phyloP scores from a whole-genome alignment of 2,113 vertebrate genomes.

The Lonchura striata region DNA sequence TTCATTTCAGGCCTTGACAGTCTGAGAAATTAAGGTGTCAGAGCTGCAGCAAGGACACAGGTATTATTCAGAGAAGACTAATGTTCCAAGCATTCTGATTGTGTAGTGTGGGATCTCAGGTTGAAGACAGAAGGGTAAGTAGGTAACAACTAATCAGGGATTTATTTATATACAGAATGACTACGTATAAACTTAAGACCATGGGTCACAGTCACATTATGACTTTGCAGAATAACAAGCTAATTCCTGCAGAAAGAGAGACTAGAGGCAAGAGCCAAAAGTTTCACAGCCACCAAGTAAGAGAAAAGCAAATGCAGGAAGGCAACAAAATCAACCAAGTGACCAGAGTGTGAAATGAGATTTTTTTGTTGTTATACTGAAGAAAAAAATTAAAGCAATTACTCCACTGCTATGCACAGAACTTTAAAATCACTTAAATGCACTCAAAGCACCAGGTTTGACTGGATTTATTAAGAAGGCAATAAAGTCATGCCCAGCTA shows the following conservation, averaged over 20 bases:
- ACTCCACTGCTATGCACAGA: background rate
- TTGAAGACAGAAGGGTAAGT: background rate
- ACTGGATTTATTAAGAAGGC: background rate
- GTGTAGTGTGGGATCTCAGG: background rate
- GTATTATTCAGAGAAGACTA: background rate
- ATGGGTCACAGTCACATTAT: background rate
- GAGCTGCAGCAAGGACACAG: background rate
- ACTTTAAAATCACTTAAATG: background rate
- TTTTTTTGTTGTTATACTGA: background rate
- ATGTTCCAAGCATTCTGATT: background rate
- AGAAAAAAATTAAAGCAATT: background rate
- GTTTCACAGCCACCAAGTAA: background rate
- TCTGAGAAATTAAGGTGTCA: background rate
- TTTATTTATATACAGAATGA: conserved; percentile 33
- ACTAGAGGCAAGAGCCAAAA: background rate
- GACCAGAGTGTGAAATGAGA: background rate
- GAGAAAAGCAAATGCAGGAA: background rate
- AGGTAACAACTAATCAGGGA: conserved; percentile 22
- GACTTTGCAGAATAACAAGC: conserved; percentile 15
- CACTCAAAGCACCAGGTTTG: background rate
- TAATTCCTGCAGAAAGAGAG: background rate
- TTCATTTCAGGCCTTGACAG: background rate
- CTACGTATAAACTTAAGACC: conserved; percentile 6
- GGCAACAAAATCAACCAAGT: background rate
- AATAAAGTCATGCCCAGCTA: background rate